Conservation (phyloP, 2,797 vertebrate genomes). For the Coendou prehensilis region DNA sequence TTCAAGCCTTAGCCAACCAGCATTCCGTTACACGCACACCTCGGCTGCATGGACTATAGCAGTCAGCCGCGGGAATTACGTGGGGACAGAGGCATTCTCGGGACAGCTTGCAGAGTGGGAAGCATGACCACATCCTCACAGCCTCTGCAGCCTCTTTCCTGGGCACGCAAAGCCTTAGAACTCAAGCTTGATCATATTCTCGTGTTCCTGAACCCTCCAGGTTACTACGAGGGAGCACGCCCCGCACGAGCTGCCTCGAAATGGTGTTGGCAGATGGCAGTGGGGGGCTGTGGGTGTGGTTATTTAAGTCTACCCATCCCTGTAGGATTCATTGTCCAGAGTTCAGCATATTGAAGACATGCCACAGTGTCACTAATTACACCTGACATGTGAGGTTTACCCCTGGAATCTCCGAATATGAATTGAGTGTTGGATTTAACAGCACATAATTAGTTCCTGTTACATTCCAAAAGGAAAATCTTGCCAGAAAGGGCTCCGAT, state of each 20-base stretch:
- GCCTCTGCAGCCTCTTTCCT: neutral
- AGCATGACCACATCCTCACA: neutral
- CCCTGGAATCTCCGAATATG: constrained; percentile 60
- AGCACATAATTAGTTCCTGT: constrained; percentile 64
- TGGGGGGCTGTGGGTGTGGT: neutral
- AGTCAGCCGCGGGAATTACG: accelerated
- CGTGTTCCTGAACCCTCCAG: neutral
- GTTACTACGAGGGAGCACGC: neutral
- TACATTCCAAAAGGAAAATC: constrained; percentile 49
- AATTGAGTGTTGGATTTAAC: constrained; percentile 69
- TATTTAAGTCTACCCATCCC: neutral
- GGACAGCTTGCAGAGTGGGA: neutral
- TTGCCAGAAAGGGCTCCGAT: constrained; percentile 56
- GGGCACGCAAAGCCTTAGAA: constrained; percentile 19
- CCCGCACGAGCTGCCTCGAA: neutral
- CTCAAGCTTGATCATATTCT: neutral
- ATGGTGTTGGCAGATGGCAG: neutral
- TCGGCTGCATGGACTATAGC: neutral
- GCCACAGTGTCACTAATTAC: constrained; percentile 62
- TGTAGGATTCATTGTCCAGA: neutral
- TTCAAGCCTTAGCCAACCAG: neutral
- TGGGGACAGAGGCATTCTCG: neutral
- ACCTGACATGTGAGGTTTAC: constrained; percentile 68
- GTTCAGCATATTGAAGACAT: neutral
- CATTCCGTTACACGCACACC: accelerated